These are phyloP conservation scores for Lepidotrigona ventralis DNA, from an alignment of 1,140 invertebrate species.

Conservation along the genomic window DNA sequence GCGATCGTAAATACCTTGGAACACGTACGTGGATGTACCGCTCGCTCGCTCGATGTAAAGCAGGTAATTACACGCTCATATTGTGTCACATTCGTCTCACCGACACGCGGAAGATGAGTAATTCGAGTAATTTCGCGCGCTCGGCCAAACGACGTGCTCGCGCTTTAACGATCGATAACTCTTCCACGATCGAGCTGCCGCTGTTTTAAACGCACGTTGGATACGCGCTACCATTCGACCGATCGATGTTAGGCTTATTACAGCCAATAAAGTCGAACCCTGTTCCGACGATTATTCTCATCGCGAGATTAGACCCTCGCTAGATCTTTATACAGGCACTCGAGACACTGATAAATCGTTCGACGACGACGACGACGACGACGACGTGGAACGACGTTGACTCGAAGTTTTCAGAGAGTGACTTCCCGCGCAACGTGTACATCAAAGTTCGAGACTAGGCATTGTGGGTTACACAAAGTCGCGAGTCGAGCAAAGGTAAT, in stretches of 20 bases:
- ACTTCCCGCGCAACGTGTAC: neutral
- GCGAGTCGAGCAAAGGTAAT: neutral
- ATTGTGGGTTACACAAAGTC: neutral
- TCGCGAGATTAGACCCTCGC: no score
- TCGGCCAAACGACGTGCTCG: neutral
- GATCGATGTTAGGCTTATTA: constrained; percentile 19
- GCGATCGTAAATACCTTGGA: constrained; percentile 6
- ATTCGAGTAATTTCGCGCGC: neutral
- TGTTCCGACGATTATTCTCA: constrained; percentile 11
- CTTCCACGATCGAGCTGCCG: neutral
- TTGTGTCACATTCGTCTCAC: constrained; percentile 6
- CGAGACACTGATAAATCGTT: neutral
- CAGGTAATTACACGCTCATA: constrained; percentile 29
- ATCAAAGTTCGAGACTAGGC: neutral
- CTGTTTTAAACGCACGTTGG: constrained; percentile 13
- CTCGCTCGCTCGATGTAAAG: neutral
- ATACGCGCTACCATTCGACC: neutral
- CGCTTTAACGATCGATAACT: constrained; percentile 18
- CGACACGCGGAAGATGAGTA: constrained; percentile 14
- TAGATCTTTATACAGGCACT: neutral
- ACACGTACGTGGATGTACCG: constrained; percentile 1
- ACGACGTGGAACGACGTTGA: neutral
- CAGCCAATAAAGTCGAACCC: constrained; percentile 18
- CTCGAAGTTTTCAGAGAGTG: neutral
- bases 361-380: no score